These are phyloP conservation scores for Venustaconcha ellipsiformis DNA, from an alignment of 1,140 invertebrate species.

Conservation along the genomic window DNA sequence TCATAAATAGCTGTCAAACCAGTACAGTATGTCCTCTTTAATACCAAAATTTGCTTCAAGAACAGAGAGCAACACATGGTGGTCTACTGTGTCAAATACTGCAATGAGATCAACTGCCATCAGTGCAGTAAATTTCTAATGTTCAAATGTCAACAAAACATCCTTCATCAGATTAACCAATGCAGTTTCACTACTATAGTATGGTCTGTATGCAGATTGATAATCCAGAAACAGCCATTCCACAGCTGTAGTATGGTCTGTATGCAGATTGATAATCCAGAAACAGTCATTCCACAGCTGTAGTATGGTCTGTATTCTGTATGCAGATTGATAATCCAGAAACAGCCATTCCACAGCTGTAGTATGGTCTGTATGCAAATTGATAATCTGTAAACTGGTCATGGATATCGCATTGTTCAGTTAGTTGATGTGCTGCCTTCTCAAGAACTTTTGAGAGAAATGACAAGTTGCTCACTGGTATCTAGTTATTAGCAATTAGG, in stretches of 20 bases:
- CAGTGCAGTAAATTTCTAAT: slow-evolving; percentile 19
- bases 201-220: slow-evolving; percentile 23
- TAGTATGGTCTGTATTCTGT: slow-evolving; percentile 22
- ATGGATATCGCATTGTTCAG: slow-evolving; percentile 13
- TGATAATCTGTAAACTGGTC: slow-evolving; percentile 23
- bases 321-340: slow-evolving; percentile 22
- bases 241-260: slow-evolving; percentile 2
- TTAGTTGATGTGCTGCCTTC: slow-evolving; percentile 16
- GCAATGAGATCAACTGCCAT: slow-evolving; percentile 26
- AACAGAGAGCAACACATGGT: neutral
- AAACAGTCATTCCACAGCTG: slow-evolving; percentile 17
- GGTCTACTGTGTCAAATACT: slow-evolving; percentile 24
- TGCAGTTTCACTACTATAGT: slow-evolving; percentile 19
- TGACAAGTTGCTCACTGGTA: neutral
- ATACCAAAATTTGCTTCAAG: slow-evolving; percentile 7
- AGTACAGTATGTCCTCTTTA: neutral
- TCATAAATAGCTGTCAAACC: slow-evolving; percentile 4
- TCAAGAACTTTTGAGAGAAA: slow-evolving; percentile 30
- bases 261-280: slow-evolving; percentile 25
- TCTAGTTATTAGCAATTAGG: neutral
- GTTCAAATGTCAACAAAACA: slow-evolving; percentile 13
- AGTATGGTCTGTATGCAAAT: slow-evolving; percentile 17
- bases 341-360: neutral
- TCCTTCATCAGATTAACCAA: slow-evolving; percentile 17
- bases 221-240: slow-evolving; percentile 15